phyloP scores from a whole-genome alignment of 2,888 invertebrate species.

The Orthosia incerta region DNA sequence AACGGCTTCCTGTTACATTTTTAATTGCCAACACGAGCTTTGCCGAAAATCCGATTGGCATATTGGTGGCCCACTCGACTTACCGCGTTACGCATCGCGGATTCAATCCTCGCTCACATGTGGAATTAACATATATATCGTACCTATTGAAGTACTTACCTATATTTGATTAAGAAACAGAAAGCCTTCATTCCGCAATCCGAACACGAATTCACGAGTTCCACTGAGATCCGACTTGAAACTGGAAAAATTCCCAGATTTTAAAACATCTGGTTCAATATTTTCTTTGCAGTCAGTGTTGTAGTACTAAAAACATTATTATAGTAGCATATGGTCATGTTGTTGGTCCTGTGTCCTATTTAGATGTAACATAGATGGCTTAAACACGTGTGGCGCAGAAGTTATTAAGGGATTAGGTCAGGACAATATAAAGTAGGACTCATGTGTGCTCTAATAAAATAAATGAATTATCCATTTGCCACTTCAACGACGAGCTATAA shows the following conservation, averaged over 20 bases:
- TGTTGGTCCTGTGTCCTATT: slow-evolving; percentile 12
- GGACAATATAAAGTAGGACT: slow-evolving; percentile 29
- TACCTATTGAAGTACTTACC: not conserved
- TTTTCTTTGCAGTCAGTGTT: too few species aligned
- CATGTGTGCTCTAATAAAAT: slow-evolving; percentile 27
- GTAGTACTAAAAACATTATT: not conserved
- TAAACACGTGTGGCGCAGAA: slow-evolving; percentile 27
- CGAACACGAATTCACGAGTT: too few species aligned
- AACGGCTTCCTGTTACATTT: slow-evolving; percentile 6
- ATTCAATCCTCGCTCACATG: not conserved
- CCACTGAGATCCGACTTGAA: not conserved
- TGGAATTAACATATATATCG: not conserved
- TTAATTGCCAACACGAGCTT: not conserved
- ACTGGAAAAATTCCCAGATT: not conserved
- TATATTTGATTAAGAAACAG: not conserved
- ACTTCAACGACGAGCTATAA: not conserved
- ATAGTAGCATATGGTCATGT: not conserved
- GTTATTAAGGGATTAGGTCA: slow-evolving; percentile 47
- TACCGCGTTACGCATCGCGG: not conserved
- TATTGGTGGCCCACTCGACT: not conserved
- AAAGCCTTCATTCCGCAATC: too few species aligned
- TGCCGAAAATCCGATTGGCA: not conserved
- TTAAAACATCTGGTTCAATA: not conserved
- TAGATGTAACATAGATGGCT: slow-evolving; percentile 18
- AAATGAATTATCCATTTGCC: slow-evolving; percentile 10